Percentiles rank a stretch among this genome's conserved stretches.
These are phyloP conservation scores for Melolontha melolontha DNA, from an alignment of 2,888 invertebrate genomes.

Conservation along the genomic window DNA sequence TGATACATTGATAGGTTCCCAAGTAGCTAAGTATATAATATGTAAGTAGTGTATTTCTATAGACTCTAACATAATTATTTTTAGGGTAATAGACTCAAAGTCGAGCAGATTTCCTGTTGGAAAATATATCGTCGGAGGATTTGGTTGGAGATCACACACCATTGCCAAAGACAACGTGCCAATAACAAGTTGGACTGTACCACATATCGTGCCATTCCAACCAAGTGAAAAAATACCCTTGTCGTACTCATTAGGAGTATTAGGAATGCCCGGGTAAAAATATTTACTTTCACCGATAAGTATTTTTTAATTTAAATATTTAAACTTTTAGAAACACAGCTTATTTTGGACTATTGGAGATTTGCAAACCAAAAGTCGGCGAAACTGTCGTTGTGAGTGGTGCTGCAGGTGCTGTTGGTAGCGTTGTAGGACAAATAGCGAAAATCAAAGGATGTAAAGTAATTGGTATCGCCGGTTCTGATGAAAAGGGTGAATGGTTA, in stretches of 20 bases:
- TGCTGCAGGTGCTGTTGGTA: slow-evolving; percentile 86
- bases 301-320: not conserved
- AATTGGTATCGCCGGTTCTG: slow-evolving; percentile 79
- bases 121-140: slow-evolving; percentile 71
- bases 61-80: slow-evolving; percentile 43
- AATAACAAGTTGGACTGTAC: not conserved
- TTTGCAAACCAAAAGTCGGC: slow-evolving; percentile 77
- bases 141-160: slow-evolving; percentile 78
- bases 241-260: slow-evolving; percentile 73
- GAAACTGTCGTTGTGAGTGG: slow-evolving; percentile 80
- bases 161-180: slow-evolving; percentile 79
- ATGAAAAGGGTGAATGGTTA: slow-evolving; percentile 78
- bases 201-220: slow-evolving; percentile 60
- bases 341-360: slow-evolving; percentile 79
- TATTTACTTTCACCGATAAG: not conserved
- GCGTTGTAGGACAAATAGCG: slow-evolving; percentile 82
- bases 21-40: slow-evolving; percentile 74
- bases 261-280: slow-evolving; percentile 78
- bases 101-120: slow-evolving; percentile 75
- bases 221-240: slow-evolving; percentile 72
- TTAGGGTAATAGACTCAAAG: slow-evolving; percentile 75
- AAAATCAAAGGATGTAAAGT: slow-evolving; percentile 79
- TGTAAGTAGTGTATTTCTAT: not conserved
- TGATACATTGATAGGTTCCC: slow-evolving; percentile 76
- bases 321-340: slow-evolving; percentile 74